phyloP scores from a whole-genome alignment of 2,888 invertebrate species.

The Leptogaster cylindrica region DNA sequence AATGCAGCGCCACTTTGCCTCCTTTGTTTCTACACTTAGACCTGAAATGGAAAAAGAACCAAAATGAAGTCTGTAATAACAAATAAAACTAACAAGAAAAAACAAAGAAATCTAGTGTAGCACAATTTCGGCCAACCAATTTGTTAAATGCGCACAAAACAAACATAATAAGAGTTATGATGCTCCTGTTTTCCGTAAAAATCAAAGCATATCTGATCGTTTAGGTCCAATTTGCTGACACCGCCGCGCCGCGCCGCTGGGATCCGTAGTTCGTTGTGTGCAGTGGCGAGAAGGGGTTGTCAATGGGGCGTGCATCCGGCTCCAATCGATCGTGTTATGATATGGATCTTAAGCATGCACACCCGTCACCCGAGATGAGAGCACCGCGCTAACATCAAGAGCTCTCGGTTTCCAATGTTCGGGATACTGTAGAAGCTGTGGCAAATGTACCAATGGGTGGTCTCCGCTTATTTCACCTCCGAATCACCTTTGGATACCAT shows the following conservation, averaged over 20 bases:
- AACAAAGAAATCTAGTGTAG: too few species aligned
- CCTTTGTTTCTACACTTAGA: conserved; percentile 50
- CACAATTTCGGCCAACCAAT: too few species aligned
- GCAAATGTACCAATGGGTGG: conserved; percentile 6
- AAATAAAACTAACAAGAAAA: not conserved
- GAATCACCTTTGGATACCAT: not conserved
- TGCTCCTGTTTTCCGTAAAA: too few species aligned
- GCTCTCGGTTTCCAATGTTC: not conserved
- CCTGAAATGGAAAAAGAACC: conserved; percentile 1
- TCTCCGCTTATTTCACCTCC: conserved; percentile 5
- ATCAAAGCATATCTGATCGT: too few species aligned
- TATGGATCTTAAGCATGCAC: not conserved
- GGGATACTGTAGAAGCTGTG: not conserved
- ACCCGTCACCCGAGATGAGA: not conserved
- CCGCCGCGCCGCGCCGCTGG: too few species aligned
- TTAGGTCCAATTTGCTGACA: too few species aligned
- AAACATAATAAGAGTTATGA: too few species aligned
- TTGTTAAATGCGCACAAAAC: too few species aligned
- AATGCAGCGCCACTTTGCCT: conserved; percentile 62
- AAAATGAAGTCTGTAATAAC: too few species aligned
- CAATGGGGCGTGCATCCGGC: too few species aligned
- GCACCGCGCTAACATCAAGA: conserved; percentile 1
- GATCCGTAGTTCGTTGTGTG: too few species aligned
- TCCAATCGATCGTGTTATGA: conserved; percentile 11
- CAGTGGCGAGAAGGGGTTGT: too few species aligned